A percentile compares a stretch with the other conserved stretches of the same genome.
Conservation (phyloP, 2,113 vertebrate species). For the Limnothrissa miodon region DNA sequence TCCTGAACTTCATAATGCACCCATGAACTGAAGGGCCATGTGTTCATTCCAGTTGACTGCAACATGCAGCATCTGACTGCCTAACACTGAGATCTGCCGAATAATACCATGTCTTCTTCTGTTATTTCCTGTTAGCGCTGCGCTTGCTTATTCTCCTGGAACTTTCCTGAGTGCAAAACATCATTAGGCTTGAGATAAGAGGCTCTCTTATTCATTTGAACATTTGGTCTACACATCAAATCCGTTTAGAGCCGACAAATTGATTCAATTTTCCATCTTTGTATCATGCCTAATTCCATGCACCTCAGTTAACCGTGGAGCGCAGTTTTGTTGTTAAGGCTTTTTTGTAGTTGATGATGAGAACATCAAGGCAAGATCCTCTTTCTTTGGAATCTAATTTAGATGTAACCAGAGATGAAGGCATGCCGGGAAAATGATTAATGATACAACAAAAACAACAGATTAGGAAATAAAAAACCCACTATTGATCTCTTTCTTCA, state of each 20-base stretch:
- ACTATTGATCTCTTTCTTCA: constrained; percentile 43
- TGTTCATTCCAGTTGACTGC: constrained; percentile 46
- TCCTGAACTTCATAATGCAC: constrained; percentile 47
- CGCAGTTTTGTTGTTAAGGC: constrained; percentile 29
- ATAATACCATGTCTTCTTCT: constrained; percentile 55
- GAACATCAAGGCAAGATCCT: constrained; percentile 40
- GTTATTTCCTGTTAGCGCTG: constrained; percentile 7
- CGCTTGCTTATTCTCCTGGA: constrained; percentile 49
- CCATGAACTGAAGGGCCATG: constrained; percentile 36
- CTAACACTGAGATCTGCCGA: constrained; percentile 27
- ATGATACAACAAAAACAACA: constrained; percentile 48
- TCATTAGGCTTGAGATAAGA: constrained; percentile 59
- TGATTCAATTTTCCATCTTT: constrained; percentile 70
- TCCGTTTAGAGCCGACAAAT: constrained; percentile 66
- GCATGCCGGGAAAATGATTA: constrained; percentile 40
- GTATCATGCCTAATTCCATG: constrained; percentile 60
- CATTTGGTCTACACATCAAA: constrained; percentile 57
- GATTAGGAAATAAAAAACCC: constrained; percentile 55
- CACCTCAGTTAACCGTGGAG: constrained; percentile 59
- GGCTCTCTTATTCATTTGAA: constrained; percentile 58
- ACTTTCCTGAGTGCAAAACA: constrained; percentile 56
- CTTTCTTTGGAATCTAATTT: constrained; percentile 60
- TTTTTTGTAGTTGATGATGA: constrained; percentile 42
- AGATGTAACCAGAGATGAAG: constrained; percentile 55
- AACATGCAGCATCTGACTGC: constrained; percentile 21